Conservation (phyloP, 2,113 vertebrate genomes). For the Zingel zingel region DNA sequence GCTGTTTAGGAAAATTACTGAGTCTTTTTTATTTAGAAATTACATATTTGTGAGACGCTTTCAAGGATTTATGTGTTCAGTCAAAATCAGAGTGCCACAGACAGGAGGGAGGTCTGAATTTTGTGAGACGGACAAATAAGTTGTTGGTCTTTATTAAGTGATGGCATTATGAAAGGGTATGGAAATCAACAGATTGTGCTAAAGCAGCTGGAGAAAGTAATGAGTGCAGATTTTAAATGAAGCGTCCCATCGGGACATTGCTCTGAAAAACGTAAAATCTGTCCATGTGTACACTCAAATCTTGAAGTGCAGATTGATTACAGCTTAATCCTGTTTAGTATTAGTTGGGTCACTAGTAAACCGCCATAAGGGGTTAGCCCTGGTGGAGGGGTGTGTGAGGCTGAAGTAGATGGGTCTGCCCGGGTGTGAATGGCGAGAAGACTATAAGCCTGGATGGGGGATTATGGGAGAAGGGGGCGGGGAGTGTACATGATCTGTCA, state of each 20-base stretch:
- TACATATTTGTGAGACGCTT: background rate
- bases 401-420: conserved; percentile 42
- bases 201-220: background rate
- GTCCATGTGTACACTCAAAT: background rate
- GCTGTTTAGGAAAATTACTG: background rate
- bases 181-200: background rate
- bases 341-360: conserved; percentile 25
- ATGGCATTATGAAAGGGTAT: background rate
- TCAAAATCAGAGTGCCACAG: background rate
- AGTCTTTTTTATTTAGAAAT: background rate
- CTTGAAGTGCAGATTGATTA: conserved; percentile 21
- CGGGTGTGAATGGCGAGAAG: conserved; percentile 68
- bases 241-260: background rate
- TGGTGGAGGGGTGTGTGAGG: conserved; percentile 22
- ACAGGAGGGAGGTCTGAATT: background rate
- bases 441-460: conserved; percentile 74
- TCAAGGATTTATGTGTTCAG: background rate
- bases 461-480: conserved; percentile 73
- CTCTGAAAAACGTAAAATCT: conserved; percentile 16
- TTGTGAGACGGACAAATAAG: background rate
- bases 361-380: background rate
- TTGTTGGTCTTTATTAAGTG: background rate
- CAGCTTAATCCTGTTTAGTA: conserved; percentile 1
- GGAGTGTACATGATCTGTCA: conserved; percentile 77
- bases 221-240: background rate